These are phyloP conservation scores for Gari tellinella DNA, from an alignment of 2,888 invertebrate species.

Conservation along the genomic window DNA sequence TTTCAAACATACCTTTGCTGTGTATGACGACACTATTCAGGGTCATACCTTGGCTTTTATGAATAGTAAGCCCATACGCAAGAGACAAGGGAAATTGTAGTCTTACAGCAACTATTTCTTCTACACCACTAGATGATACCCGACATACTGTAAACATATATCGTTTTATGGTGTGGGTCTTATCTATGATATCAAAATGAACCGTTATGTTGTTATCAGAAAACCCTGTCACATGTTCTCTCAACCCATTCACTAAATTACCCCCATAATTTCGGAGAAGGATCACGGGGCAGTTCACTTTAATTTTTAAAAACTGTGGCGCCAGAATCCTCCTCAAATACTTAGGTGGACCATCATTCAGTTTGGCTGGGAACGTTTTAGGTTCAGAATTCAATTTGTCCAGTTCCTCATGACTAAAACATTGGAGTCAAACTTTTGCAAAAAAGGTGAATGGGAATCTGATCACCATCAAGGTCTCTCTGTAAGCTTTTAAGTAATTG, in stretches of 20 bases:
- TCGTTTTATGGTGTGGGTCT: conserved; percentile 7
- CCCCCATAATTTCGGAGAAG: conserved; percentile 39
- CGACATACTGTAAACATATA: conserved; percentile 20
- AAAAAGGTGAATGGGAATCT: conserved; percentile 23
- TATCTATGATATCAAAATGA: not conserved
- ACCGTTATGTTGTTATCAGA: conserved; percentile 11
- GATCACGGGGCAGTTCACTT: conserved; percentile 41
- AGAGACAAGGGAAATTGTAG: conserved; percentile 31
- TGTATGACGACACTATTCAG: conserved; percentile 27
- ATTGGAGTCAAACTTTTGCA: conserved; percentile 37
- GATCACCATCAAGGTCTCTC: conserved; percentile 11
- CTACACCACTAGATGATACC: conserved; percentile 11
- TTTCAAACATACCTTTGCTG: conserved; percentile 25
- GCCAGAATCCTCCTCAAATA: conserved; percentile 35
- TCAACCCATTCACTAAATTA: conserved; percentile 46
- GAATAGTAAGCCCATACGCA: conserved; percentile 39
- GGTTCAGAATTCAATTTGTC: conserved; percentile 1
- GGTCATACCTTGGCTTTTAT: conserved; percentile 44
- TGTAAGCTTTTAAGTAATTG: conserved; percentile 25
- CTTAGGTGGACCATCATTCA: conserved; percentile 24
- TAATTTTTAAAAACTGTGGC: conserved; percentile 31
- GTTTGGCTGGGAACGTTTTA: conserved; percentile 16
- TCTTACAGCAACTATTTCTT: conserved; percentile 30
- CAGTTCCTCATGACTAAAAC: conserved; percentile 22
- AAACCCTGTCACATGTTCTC: conserved; percentile 5